Evolutionary conservation across 53 echinoderm and acorn worm species (phyloP), one percentile per base, ranked within the genome.

Genomic region (Glandiceps talaboti): DNA sequence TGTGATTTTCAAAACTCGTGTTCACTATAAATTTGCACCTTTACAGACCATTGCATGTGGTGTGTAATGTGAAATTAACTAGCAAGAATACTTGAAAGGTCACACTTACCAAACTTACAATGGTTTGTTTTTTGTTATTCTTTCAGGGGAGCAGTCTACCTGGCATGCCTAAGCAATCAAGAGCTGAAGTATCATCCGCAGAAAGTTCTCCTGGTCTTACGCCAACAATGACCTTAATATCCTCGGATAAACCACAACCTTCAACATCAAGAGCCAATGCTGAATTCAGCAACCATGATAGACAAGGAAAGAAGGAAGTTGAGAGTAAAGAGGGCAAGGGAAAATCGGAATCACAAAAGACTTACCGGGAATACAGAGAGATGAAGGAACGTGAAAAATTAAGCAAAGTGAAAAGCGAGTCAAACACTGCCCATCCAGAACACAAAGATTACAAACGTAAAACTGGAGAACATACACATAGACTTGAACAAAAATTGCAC

Each of bases 341-440:
- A n/a, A 30, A 80, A 29, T 1, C 14, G 29, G 73, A 32, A 1
- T 33, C 64, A 30, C 27, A 80, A 73, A 33, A 26, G 26, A 27
- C 25, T 20, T 73, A 73, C 25, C 33, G 33, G 33, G 79, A 79
- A 26, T 28, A 32, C 26, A 27, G 64, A 80, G 27, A 64, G 1
- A 28, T 29, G 29, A 80, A 73, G 29, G 72, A 73, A 29, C 33
- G 80, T 33, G 78, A 30, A 29, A 81, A 72, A 29, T 32, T 27
- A 25, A 29, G 75, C 27, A 75, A 28, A 74, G 29, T 25, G 25
- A 80, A 84, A 78, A 84, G 28, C 25, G 79, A 79, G 74, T 30
- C 73, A 64, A 84, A 31, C 32, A 74, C 32, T 64, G 33, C 79
- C n/a, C 64, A 45, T 45, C 64, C 20, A 6, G 64, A 45, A 45